Conservation (phyloP, 2,888 invertebrate genomes). For the Microplitis deprimator region DNA sequence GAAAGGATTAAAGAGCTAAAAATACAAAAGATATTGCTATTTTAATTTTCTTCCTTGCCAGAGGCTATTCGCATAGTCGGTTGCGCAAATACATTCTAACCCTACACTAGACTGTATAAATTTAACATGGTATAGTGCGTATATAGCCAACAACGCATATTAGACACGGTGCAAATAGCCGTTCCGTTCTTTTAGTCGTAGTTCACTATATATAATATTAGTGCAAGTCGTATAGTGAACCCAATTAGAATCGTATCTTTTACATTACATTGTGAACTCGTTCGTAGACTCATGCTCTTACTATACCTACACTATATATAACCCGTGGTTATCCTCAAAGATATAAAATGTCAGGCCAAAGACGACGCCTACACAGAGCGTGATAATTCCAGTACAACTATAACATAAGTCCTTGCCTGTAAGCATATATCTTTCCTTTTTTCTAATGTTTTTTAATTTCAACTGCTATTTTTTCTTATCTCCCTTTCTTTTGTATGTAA, state of each 20-base stretch:
- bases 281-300: not conserved
- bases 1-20: not conserved
- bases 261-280: slow-evolving; percentile 48
- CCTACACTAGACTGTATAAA: not conserved
- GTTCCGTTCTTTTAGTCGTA: not conserved
- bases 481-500: not conserved
- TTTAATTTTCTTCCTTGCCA: not conserved
- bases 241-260: slow-evolving; percentile 45
- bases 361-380: slow-evolving; percentile 47
- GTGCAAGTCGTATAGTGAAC: slow-evolving; percentile 41
- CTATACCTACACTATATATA: slow-evolving; percentile 36
- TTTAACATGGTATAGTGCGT: not conserved
- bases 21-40: not conserved
- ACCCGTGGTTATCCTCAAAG: slow-evolving; percentile 42
- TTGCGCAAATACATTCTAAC: not conserved
- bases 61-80: not conserved
- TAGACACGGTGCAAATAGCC: slow-evolving; percentile 1
- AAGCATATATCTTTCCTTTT: not conserved
- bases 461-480: not conserved
- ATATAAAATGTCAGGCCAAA: not conserved
- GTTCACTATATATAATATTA: slow-evolving; percentile 41
- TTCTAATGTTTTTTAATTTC: not conserved
- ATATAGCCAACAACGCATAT: not conserved
- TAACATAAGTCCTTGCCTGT: slow-evolving; percentile 30
- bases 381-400: slow-evolving; percentile 37